A percentile compares a stretch with the other conserved stretches of the same genome.
Conservation (phyloP, 2,888 invertebrate genomes). For the Lasioglossum calceatum region DNA sequence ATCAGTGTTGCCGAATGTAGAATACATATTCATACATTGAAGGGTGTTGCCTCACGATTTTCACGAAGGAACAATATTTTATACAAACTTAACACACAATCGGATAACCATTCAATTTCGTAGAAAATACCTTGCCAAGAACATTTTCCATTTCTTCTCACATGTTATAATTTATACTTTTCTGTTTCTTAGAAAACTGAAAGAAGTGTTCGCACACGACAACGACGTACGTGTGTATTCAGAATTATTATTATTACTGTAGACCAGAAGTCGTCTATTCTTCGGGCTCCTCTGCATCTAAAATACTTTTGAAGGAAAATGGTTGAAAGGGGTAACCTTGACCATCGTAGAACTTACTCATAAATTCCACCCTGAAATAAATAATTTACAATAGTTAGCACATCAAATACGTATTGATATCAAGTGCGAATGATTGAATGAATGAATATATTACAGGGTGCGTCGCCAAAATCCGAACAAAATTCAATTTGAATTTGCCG, state of each 20-base stretch:
- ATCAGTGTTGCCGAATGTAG: neutral
- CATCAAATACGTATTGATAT: neutral
- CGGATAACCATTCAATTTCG: neutral
- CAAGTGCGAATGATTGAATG: too few species aligned
- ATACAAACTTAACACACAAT: slow-evolving; percentile 1
- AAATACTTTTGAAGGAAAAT: slow-evolving; percentile 88
- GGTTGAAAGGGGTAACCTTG: slow-evolving; percentile 88
- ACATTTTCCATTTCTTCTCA: slow-evolving; percentile 15
- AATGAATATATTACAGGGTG: too few species aligned
- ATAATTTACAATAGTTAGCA: slow-evolving; percentile 2
- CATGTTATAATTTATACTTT: slow-evolving; percentile 9
- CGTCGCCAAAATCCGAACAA: too few species aligned
- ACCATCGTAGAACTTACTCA: slow-evolving; percentile 90
- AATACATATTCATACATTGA: slow-evolving; percentile 9
- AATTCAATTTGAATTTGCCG: too few species aligned
- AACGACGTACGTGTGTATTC: slow-evolving; percentile 27
- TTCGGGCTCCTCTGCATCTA: slow-evolving; percentile 83
- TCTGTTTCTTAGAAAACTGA: slow-evolving; percentile 29
- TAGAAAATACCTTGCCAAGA: slow-evolving; percentile 26
- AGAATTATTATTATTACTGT: slow-evolving; percentile 54
- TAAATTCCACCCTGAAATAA: slow-evolving; percentile 89
- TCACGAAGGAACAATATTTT: slow-evolving; percentile 14
- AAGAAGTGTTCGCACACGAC: slow-evolving; percentile 48
- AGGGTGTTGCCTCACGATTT: slow-evolving; percentile 24
- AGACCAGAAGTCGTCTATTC: slow-evolving; percentile 68